Evolutionary conservation across 2,797 vertebrate genomes (phyloP).

Genomic region (Emys orbicularis): DNA sequence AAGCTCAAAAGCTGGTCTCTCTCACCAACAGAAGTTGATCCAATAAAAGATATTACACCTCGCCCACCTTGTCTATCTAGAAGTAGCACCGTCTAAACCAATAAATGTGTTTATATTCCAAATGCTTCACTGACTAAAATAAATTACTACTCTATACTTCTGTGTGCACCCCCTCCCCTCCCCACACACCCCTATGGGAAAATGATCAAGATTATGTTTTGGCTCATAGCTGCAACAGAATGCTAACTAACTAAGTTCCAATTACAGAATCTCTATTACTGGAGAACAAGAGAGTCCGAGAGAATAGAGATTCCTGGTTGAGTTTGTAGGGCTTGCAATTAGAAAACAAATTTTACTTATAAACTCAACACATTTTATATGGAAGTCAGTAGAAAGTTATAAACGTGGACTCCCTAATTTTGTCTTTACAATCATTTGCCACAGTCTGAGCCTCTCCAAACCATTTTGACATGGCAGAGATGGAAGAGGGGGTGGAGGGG

Average conservation of each 20-base stretch:
- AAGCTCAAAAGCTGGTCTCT: not conserved
- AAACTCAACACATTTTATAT: not conserved
- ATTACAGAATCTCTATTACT: not conserved
- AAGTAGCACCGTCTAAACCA: not conserved
- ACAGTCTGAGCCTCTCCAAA: not conserved
- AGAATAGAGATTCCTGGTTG: conserved; percentile 1
- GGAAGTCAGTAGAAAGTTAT: not conserved
- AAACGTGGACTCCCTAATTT: not conserved
- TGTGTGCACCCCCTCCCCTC: not conserved
- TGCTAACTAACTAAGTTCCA: not conserved
- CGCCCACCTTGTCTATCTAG: not conserved
- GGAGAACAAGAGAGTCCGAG: not conserved
- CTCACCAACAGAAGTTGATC: not conserved
- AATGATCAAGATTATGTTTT: not conserved
- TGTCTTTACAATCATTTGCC: not conserved
- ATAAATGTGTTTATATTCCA: not conserved
- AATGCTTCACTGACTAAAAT: not conserved
- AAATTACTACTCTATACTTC: not conserved
- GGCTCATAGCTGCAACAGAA: not conserved
- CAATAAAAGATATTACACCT: not conserved
- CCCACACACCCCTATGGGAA: not conserved
- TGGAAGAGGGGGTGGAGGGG: not conserved
- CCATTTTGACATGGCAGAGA: not conserved
- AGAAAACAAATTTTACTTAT: not conserved
- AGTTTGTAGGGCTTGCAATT: not conserved